Evolutionary conservation across 2,888 invertebrate genomes (phyloP).

Genomic region (Lithophane ornitopus): DNA sequence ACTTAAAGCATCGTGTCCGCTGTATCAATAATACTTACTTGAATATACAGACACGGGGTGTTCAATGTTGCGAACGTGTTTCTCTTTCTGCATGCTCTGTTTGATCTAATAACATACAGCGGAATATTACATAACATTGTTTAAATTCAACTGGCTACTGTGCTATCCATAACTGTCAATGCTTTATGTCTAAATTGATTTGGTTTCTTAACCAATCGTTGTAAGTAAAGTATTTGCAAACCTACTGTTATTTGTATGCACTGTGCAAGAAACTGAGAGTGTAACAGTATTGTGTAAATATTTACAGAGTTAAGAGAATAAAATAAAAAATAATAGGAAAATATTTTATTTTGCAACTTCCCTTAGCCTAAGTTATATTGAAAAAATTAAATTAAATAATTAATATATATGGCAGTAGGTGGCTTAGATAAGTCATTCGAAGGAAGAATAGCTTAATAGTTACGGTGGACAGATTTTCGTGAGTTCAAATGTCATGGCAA

Average conservation of each 20-base stretch:
- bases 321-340: constrained; percentile 23
- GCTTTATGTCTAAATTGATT: neutral
- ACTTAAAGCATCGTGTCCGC: neutral
- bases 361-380: constrained; percentile 6
- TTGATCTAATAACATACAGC: constrained; percentile 79
- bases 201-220: neutral
- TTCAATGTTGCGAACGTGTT: constrained; percentile 79
- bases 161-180: neutral
- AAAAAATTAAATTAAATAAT: neutral
- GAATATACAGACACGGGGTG: constrained; percentile 81
- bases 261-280: neutral
- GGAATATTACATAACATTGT: constrained; percentile 36
- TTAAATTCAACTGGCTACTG: neutral
- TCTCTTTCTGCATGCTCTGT: constrained; percentile 83
- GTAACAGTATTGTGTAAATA: constrained; percentile 1
- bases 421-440: neutral
- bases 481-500: neutral
- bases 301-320: constrained; percentile 28
- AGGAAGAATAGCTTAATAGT: constrained; percentile 3
- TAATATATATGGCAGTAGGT: constrained; percentile 3
- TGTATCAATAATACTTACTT: constrained; percentile 75
- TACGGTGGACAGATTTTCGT: neutral
- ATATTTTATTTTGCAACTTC: constrained; percentile 33
- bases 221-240: neutral
- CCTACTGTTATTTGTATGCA: neutral